Evolutionary conservation across 2,888 invertebrate genomes (phyloP).

Genomic region (Criorhina ranunculi): DNA sequence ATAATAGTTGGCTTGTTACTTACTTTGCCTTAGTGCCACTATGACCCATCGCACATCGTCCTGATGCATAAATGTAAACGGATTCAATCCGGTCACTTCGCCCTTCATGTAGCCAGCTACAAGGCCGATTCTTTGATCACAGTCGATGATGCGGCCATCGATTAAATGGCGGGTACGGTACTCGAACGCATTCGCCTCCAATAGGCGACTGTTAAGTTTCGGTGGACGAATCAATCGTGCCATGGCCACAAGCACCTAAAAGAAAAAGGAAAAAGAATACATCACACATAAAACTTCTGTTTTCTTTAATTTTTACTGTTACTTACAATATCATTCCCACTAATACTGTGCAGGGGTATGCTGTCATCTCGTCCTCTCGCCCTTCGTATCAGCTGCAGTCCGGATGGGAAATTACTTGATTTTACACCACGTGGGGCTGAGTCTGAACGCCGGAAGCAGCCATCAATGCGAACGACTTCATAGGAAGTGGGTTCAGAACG

Average conservation of each 20-base stretch:
- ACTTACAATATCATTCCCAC: constrained; percentile 87
- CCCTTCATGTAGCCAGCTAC: constrained; percentile 95
- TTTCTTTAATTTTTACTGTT: neutral
- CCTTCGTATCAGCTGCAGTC: constrained; percentile 85
- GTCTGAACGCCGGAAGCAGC: constrained; percentile 87
- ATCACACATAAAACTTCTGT: neutral
- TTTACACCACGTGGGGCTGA: constrained; percentile 85
- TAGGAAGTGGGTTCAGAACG: constrained; percentile 90
- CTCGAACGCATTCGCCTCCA: constrained; percentile 91
- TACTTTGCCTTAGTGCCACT: constrained; percentile 93
- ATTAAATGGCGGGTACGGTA: constrained; percentile 95
- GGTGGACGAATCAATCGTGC: constrained; percentile 90
- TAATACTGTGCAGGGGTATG: constrained; percentile 85
- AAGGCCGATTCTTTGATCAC: constrained; percentile 95
- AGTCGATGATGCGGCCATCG: constrained; percentile 94
- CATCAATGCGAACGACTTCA: constrained; percentile 89
- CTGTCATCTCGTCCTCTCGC: constrained; percentile 86
- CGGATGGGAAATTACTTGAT: constrained; percentile 84
- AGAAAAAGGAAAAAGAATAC: neutral
- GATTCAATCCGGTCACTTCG: constrained; percentile 94
- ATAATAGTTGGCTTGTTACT: constrained; percentile 80
- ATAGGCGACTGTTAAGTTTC: constrained; percentile 88
- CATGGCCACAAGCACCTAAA: constrained; percentile 89
- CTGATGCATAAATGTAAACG: constrained; percentile 95
- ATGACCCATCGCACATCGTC: constrained; percentile 96